Evolutionary conservation across 2,797 vertebrate species (phyloP).

Genomic region (Sternotherus odoratus): DNA sequence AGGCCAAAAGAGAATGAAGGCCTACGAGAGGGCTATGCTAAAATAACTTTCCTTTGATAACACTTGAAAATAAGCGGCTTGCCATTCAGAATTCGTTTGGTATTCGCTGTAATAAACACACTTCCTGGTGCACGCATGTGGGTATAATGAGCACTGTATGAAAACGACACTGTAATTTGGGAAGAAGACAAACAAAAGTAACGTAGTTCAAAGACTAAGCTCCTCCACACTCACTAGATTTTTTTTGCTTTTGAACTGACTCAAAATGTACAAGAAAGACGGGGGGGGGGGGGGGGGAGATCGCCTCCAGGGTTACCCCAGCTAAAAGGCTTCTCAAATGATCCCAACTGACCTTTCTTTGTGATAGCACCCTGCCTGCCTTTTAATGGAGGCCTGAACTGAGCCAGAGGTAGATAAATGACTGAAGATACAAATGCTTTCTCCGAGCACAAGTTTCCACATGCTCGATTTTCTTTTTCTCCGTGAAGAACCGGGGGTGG

Average conservation of each 20-base stretch:
- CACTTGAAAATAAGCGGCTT: slow-evolving; percentile 21
- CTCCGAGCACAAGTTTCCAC: slow-evolving; percentile 69
- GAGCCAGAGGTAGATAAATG: slow-evolving; percentile 73
- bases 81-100: not conserved
- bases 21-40: not conserved
- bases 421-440: slow-evolving; percentile 71
- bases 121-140: slow-evolving; percentile 17
- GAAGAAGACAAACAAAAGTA: slow-evolving; percentile 35
- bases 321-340: slow-evolving; percentile 67
- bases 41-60: slow-evolving; percentile 35
- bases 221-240: accelerated
- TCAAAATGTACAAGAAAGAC: not conserved
- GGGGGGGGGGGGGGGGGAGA: not conserved
- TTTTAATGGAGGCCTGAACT: slow-evolving; percentile 53
- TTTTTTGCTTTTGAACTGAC: not conserved
- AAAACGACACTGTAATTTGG: slow-evolving; percentile 35
- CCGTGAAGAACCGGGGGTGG: slow-evolving; percentile 50
- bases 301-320: slow-evolving; percentile 57
- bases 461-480: slow-evolving; percentile 63
- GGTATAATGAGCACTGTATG: not conserved
- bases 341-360: slow-evolving; percentile 72
- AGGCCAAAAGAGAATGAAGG: slow-evolving; percentile 2
- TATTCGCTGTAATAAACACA: slow-evolving; percentile 13
- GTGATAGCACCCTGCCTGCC: slow-evolving; percentile 63
- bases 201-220: slow-evolving; percentile 43